These are phyloP conservation scores for Papilio polyxenes DNA, from an alignment of 1,140 invertebrate genomes.

Conservation along the genomic window DNA sequence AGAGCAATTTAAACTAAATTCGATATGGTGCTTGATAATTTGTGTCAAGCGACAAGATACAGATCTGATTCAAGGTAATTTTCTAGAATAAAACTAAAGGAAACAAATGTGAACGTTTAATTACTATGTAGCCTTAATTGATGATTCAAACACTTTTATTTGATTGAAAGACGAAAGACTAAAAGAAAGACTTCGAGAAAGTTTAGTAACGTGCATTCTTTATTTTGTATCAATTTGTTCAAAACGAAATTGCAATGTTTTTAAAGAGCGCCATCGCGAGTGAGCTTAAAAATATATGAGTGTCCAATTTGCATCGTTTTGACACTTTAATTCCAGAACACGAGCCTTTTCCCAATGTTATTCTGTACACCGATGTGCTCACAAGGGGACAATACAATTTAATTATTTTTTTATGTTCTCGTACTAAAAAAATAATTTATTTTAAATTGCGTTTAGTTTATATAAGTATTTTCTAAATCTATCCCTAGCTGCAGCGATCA, in stretches of 20 bases:
- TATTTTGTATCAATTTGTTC: neutral
- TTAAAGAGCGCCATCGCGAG: neutral
- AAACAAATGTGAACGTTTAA: neutral
- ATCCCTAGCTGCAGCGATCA: neutral
- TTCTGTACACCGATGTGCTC: neutral
- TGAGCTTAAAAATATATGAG: neutral
- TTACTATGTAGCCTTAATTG: no score
- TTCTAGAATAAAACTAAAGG: neutral
- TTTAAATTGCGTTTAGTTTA: neutral
- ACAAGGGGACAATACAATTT: neutral
- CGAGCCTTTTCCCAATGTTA: neutral
- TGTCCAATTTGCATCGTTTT: constrained; percentile 32
- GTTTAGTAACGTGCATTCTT: neutral
- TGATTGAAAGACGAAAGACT: neutral
- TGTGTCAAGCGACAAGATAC: neutral
- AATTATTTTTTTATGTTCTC: neutral
- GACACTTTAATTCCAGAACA: constrained; percentile 21
- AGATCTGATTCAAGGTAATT: neutral
- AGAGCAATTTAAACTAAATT: neutral
- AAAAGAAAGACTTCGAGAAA: no score
- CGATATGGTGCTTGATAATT: neutral
- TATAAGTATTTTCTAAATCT: neutral
- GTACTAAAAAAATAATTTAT: neutral
- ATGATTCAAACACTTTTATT: no score
- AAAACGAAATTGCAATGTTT: neutral